Evolutionary conservation across 53 echinoderm and acorn worm genomes (phyloP), one percentile per base, ranked within the genome.

Genomic region (Crossaster papposus): DNA sequence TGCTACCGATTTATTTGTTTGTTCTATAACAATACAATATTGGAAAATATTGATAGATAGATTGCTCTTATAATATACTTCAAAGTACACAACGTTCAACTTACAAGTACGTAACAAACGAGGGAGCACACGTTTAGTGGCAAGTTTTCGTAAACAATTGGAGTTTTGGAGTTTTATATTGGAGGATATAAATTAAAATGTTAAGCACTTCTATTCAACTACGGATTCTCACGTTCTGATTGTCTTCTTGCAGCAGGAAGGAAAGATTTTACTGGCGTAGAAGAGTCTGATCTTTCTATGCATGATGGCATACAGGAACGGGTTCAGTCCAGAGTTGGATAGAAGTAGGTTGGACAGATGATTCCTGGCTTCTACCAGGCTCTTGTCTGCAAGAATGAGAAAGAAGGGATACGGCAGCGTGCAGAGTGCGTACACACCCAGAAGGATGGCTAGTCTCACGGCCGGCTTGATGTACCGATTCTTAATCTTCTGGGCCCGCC

Each of bases 401-500:
- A 84, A 91, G 36, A 91, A 24, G 4, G 74, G 73, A 63, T 91
- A 91, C 1, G 91, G 91, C 38, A 91, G 79, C 30, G 91, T 84
- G 54, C 91, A 91, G 35, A 91, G 30, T 18, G 78, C 91, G 65
- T 83, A 78, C 2, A 85, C 91, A 20, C 81, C 85, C 2, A 91
- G 83, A 12, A 91, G 79, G 33, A 78, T 65, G 68, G 85, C 78
- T 14, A 91, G 65, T 4, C 78, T 73, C 29, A 85, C 30, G 2
- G 91, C 91, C 23, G 91, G 91, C 36, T 91, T 91, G 34, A 79
- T 85, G 78, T 91, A 91, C 34, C 91, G 37, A 68, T 83, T 91
- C 87, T 87, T 87, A 37, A 77, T 77, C 62, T 62, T 87, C 10
- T 75, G 37, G 38, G 75, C 77, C 34, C 76, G 87, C 22, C 62